Conservation (phyloP, 2,888 invertebrate genomes). For the Brachypalpus laphriformis region DNA sequence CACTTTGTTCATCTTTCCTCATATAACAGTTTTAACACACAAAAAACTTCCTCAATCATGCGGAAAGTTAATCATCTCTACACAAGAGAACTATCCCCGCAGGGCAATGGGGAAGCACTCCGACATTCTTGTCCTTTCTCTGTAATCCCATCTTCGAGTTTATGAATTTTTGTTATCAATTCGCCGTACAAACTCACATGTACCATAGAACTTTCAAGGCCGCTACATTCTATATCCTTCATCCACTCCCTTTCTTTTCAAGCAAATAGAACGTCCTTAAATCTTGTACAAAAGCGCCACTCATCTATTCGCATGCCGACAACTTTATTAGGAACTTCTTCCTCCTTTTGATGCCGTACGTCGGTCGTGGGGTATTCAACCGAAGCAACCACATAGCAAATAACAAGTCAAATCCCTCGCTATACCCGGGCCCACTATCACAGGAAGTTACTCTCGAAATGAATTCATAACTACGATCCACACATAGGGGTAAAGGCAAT, state of each 20-base stretch:
- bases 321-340: conserved; percentile 43
- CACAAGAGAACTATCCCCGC: neutral
- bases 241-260: neutral
- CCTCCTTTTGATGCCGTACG: neutral
- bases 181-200: conserved; percentile 10
- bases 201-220: conserved; percentile 30
- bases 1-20: neutral
- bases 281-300: conserved; percentile 12
- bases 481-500: neutral
- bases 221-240: neutral
- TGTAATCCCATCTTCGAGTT: conserved; percentile 17
- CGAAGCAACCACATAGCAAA: conserved; percentile 19
- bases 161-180: conserved; percentile 39
- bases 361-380: neutral
- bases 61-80: conserved; percentile 44
- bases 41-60: conserved; percentile 53
- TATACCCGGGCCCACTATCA: neutral
- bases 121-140: conserved; percentile 13
- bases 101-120: neutral
- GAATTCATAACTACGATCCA: conserved; percentile 22
- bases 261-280: neutral
- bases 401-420: conserved; percentile 20
- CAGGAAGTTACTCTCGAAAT: conserved; percentile 12
- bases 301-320: conserved; percentile 21
- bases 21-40: conserved; percentile 8